Conservation (phyloP, 2,888 invertebrate genomes). For the Lasioglossum oenotherae region DNA sequence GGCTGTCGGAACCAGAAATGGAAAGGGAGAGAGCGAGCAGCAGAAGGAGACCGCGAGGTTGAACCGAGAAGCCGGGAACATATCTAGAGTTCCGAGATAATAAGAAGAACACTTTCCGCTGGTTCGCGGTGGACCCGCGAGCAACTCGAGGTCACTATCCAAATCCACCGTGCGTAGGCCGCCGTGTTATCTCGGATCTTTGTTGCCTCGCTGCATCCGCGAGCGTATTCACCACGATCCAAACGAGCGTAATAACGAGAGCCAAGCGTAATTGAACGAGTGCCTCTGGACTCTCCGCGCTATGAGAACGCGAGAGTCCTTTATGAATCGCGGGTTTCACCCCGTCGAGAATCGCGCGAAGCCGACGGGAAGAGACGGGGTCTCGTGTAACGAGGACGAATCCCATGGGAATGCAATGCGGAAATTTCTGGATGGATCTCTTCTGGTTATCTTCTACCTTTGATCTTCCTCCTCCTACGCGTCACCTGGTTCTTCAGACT, state of each 20-base stretch:
- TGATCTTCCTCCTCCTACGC: background rate
- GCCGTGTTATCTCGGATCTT: slow-evolving; percentile 21
- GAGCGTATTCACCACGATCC: background rate
- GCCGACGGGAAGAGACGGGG: slow-evolving; percentile 35
- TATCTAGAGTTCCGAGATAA: slow-evolving; percentile 65
- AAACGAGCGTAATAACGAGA: slow-evolving; percentile 28
- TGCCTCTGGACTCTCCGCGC: background rate
- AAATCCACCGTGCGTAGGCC: slow-evolving; percentile 34
- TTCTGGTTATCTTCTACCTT: slow-evolving; percentile 18
- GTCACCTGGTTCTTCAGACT: background rate
- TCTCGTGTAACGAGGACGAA: slow-evolving; percentile 70
- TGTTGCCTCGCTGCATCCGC: background rate
- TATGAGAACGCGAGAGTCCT: slow-evolving; percentile 23
- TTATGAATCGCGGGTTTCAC: slow-evolving; percentile 29
- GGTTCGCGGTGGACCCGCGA: slow-evolving; percentile 22
- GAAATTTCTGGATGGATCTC: slow-evolving; percentile 77
- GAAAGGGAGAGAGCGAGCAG: slow-evolving; percentile 62
- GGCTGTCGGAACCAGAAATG: slow-evolving; percentile 75
- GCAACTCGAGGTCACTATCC: slow-evolving; percentile 30
- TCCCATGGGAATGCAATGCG: slow-evolving; percentile 81
- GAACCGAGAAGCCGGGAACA: slow-evolving; percentile 62
- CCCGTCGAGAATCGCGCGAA: slow-evolving; percentile 36
- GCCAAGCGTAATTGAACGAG: slow-evolving; percentile 30
- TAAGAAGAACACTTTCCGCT: slow-evolving; percentile 48
- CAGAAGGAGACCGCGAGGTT: slow-evolving; percentile 44